Evolutionary conservation across 2,888 invertebrate species (phyloP).

Genomic region (Dasysyrphus albostriatus): DNA sequence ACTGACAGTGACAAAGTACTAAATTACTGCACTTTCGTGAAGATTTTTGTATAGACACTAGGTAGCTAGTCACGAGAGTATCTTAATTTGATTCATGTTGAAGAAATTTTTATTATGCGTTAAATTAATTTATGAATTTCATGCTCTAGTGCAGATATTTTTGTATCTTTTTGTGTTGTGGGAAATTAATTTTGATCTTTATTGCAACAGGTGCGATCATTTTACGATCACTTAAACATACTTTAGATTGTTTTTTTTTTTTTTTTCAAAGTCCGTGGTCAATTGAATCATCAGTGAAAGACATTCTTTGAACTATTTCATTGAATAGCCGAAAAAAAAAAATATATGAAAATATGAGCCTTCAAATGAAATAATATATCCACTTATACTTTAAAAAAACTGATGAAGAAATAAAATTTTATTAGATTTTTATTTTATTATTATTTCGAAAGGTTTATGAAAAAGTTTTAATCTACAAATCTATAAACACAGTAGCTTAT

Average conservation of each 20-base stretch:
- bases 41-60: too few relatives aligned
- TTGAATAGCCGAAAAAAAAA: neutral
- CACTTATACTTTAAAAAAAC: too few relatives aligned
- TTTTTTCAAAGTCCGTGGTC: neutral
- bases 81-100: neutral
- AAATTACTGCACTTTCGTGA: neutral
- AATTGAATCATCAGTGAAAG: neutral
- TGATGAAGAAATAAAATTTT: neutral
- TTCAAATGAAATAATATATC: neutral
- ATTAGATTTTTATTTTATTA: neutral
- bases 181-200: neutral
- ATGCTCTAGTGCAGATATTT: neutral
- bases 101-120: conserved; percentile 2
- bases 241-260: neutral
- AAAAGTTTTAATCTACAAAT: neutral
- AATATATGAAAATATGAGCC: neutral
- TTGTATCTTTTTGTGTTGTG: neutral
- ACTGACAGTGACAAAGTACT: conserved; percentile 1
- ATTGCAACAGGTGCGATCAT: conserved; percentile 1
- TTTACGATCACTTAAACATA: neutral
- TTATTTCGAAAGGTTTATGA: neutral
- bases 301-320: neutral
- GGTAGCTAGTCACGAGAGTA: neutral
- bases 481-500: neutral
- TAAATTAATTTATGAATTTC: conserved; percentile 5